Evolutionary conservation across 2,113 vertebrate genomes (phyloP).

Genomic region (Stegastes partitus): DNA sequence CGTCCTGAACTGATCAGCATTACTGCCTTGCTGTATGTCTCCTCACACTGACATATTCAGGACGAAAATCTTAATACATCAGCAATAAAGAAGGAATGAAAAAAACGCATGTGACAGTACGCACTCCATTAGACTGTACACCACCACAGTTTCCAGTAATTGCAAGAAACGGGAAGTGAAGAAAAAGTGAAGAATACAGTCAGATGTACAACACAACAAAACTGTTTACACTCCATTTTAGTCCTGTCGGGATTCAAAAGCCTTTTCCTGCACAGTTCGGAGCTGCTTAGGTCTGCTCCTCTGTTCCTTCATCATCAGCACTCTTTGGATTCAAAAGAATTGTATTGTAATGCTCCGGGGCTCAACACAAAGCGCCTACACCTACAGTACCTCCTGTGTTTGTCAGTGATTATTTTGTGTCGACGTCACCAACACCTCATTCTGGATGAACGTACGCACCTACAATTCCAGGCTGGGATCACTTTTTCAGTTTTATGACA

Average conservation of each 20-base stretch:
- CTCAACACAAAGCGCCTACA: conserved; percentile 24
- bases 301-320: conserved; percentile 45
- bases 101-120: neutral
- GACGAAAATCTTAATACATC: conserved; percentile 9
- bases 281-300: conserved; percentile 39
- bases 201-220: conserved; percentile 38
- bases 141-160: conserved; percentile 26
- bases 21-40: neutral
- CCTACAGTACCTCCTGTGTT: neutral
- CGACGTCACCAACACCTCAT: neutral
- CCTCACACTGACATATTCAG: conserved; percentile 41
- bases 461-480: neutral
- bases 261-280: conserved; percentile 15
- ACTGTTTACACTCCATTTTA: conserved; percentile 26
- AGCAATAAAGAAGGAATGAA: neutral
- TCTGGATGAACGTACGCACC: neutral
- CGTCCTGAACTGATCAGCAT: conserved; percentile 17
- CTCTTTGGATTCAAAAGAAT: conserved; percentile 39
- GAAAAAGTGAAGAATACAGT: neutral
- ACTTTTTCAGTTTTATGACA: conserved; percentile 26
- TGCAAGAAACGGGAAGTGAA: conserved; percentile 9
- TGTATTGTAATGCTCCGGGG: conserved; percentile 21
- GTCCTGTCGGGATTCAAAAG: conserved; percentile 30
- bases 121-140: conserved; percentile 2
- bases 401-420: neutral